A percentile compares a stretch with the other conserved stretches of the same genome.
phyloP scores from a whole-genome alignment of 2,113 vertebrate genomes.

The Ophthalmotilapia sp. region DNA sequence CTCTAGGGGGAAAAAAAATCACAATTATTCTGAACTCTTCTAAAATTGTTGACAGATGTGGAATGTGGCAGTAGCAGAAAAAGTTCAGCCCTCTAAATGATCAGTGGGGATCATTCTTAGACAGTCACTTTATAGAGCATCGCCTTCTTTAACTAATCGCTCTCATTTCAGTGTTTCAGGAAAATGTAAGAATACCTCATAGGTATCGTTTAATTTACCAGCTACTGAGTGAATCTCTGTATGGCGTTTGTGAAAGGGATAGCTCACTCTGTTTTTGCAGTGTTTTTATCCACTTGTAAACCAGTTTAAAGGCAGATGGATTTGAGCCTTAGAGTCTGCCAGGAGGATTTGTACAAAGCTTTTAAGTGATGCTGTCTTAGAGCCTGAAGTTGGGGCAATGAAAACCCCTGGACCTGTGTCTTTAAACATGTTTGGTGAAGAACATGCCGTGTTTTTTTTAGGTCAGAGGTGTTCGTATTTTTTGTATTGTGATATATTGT shows the following conservation, averaged over 20 bases:
- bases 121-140: background rate
- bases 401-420: background rate
- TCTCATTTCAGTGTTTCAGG: background rate
- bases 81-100: conserved; percentile 25
- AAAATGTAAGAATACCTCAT: background rate
- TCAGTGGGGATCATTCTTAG: background rate
- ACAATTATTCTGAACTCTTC: conserved; percentile 32
- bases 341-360: background rate
- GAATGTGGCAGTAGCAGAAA: conserved; percentile 25
- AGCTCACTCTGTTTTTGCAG: background rate
- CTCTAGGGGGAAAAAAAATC: background rate
- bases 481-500: background rate
- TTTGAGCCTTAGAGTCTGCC: background rate
- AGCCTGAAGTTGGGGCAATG: background rate
- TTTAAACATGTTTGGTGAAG: background rate
- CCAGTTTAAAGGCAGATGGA: background rate
- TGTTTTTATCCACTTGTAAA: conserved; percentile 9
- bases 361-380: background rate
- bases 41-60: conserved; percentile 50
- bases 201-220: background rate
- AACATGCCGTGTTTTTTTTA: background rate
- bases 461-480: background rate
- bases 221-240: background rate
- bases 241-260: background rate
- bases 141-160: background rate